A percentile compares a stretch with the other conserved stretches of the same genome.
phyloP scores from a whole-genome alignment of 53 echinoderm and acorn worm genomes.

The Temnopleurus reevesii region DNA sequence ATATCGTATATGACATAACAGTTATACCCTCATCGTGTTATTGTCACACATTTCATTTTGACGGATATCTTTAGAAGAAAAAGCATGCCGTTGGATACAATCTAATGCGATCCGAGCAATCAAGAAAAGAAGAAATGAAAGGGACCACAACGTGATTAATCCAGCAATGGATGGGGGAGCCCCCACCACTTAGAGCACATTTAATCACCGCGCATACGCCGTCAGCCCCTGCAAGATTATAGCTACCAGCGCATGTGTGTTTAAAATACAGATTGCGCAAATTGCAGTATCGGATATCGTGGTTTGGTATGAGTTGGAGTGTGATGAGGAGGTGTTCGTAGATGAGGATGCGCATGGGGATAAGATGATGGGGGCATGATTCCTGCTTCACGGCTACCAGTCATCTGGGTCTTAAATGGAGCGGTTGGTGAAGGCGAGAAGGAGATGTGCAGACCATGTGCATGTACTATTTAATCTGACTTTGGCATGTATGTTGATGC shows the following conservation, averaged over 20 bases:
- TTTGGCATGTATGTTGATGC: no score
- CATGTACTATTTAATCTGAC: conserved; percentile 24
- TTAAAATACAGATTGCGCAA: neutral
- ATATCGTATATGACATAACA: neutral
- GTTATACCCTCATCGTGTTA: neutral
- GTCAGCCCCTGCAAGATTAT: neutral
- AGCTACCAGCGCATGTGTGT: neutral
- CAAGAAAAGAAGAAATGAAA: conserved; percentile 30
- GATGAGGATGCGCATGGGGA: neutral
- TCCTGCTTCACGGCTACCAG: conserved; percentile 20
- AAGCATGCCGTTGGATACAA: neutral
- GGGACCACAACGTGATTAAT: conserved; percentile 47
- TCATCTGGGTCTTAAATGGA: conserved; percentile 36
- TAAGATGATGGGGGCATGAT: neutral
- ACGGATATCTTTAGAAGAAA: neutral
- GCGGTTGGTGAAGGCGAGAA: neutral
- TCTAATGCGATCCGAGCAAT: conserved; percentile 43
- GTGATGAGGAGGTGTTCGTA: neutral
- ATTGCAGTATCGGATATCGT: neutral
- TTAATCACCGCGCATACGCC: neutral
- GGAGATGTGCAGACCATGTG: conserved; percentile 3
- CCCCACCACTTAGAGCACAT: neutral
- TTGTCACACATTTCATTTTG: neutral
- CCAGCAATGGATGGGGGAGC: neutral
- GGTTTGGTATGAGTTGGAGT: neutral